A percentile compares a stretch with the other conserved stretches of the same genome.
These are phyloP conservation scores for Azemiops feae DNA, from an alignment of 2,113 vertebrate genomes.

Conservation along the genomic window DNA sequence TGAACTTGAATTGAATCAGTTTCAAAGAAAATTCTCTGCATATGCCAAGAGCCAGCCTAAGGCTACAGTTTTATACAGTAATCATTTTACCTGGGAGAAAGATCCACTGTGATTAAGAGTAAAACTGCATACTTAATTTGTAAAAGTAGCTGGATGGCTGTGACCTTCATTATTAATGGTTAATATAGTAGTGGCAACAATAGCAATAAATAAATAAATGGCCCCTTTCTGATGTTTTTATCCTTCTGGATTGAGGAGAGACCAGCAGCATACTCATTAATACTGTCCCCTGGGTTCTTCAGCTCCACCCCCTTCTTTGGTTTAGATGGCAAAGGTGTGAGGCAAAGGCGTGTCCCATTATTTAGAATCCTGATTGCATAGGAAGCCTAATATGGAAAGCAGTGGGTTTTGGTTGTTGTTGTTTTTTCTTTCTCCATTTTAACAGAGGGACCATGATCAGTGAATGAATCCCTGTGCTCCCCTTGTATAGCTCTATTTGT, in stretches of 20 bases:
- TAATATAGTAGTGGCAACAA: background rate
- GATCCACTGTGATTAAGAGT: background rate
- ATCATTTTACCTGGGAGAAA: background rate
- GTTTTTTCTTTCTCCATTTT: background rate
- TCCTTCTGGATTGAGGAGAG: background rate
- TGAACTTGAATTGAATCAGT: background rate
- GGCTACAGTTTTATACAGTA: background rate
- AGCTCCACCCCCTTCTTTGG: background rate
- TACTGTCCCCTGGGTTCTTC: background rate
- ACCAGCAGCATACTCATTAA: background rate
- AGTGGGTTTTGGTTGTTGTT: background rate
- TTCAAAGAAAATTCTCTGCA: background rate
- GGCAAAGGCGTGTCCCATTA: background rate
- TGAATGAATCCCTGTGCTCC: background rate
- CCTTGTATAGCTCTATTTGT: background rate
- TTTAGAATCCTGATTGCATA: background rate
- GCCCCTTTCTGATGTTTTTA: background rate
- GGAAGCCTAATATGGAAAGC: background rate
- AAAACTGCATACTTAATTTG: background rate
- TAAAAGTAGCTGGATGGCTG: no score
- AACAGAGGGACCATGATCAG: background rate
- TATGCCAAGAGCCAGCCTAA: background rate
- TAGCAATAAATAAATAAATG: background rate
- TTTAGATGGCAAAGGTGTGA: background rate
- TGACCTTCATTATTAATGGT: background rate